Percentiles rank a stretch among this genome's conserved stretches.
phyloP scores from a whole-genome alignment of 2,113 vertebrate species.

The Struthio camelus region DNA sequence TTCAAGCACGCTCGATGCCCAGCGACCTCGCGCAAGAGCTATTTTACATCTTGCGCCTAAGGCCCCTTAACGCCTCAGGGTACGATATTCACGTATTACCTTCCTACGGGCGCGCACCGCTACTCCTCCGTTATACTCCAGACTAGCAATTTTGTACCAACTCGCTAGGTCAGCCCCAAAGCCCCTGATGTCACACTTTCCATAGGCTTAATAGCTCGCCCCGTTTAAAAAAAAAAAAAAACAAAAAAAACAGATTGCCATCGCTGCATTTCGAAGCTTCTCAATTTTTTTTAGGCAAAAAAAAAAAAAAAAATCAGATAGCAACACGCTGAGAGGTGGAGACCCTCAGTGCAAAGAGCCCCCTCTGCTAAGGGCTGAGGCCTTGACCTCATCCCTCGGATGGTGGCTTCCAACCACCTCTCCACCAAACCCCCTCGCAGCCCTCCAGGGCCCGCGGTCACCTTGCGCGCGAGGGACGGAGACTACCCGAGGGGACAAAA shows the following conservation, averaged over 20 bases:
- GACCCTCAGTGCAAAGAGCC: background rate
- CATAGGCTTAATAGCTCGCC: background rate
- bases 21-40: background rate
- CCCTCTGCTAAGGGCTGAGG: background rate
- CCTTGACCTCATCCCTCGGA: background rate
- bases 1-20: background rate
- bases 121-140: constrained; percentile 1
- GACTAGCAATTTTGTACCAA: background rate
- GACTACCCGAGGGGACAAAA: background rate
- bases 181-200: background rate
- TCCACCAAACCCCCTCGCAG: background rate
- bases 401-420: background rate
- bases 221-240: background rate
- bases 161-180: background rate
- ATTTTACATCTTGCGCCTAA: background rate
- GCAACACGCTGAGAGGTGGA: accelerated
- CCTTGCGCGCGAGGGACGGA: background rate
- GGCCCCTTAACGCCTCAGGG: background rate
- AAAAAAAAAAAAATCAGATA: background rate
- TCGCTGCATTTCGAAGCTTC: background rate
- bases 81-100: background rate
- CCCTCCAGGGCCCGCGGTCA: background rate
- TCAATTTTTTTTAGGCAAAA: background rate
- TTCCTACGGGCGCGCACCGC: background rate
- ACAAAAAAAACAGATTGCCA: background rate